Evolutionary conservation across 1,140 invertebrate genomes (phyloP).

Genomic region (Penaeus japonicus): DNA sequence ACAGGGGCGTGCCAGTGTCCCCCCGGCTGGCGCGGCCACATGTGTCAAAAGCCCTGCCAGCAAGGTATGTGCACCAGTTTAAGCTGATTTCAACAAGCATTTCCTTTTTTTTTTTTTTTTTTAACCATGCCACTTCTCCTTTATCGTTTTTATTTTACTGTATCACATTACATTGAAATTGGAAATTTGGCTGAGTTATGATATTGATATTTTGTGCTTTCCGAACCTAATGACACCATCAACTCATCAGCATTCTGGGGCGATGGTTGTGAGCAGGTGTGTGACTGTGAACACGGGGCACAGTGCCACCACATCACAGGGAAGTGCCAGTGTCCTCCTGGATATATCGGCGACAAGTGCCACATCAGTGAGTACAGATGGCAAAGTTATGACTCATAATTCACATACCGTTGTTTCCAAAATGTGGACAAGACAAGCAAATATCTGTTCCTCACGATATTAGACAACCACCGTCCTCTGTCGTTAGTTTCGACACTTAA

Average conservation of each 20-base stretch:
- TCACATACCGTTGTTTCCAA: neutral
- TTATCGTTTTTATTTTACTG: too few species aligned
- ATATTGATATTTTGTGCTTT: too few species aligned
- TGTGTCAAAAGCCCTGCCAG: slow-evolving; percentile 70
- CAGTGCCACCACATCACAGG: slow-evolving; percentile 82
- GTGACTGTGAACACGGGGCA: slow-evolving; percentile 73
- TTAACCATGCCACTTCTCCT: neutral
- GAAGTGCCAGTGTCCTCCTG: slow-evolving; percentile 82
- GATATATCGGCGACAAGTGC: slow-evolving; percentile 83
- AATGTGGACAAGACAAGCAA: neutral
- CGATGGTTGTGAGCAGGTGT: slow-evolving; percentile 76
- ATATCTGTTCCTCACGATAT: neutral
- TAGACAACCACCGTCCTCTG: neutral
- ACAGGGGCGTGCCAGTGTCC: slow-evolving; percentile 81
- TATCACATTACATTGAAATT: too few species aligned
- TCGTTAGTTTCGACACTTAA: slow-evolving; percentile 61
- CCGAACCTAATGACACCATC: neutral
- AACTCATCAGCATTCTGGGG: slow-evolving; percentile 76
- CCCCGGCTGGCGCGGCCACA: slow-evolving; percentile 77
- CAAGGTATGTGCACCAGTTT: slow-evolving; percentile 69
- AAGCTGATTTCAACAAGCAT: slow-evolving; percentile 77
- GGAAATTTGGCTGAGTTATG: too few species aligned
- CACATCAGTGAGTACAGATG: slow-evolving; percentile 61
- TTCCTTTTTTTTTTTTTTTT: neutral
- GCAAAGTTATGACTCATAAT: neutral